Evolutionary conservation across 1,140 invertebrate species (phyloP).

Genomic region (Drosophila obscura): DNA sequence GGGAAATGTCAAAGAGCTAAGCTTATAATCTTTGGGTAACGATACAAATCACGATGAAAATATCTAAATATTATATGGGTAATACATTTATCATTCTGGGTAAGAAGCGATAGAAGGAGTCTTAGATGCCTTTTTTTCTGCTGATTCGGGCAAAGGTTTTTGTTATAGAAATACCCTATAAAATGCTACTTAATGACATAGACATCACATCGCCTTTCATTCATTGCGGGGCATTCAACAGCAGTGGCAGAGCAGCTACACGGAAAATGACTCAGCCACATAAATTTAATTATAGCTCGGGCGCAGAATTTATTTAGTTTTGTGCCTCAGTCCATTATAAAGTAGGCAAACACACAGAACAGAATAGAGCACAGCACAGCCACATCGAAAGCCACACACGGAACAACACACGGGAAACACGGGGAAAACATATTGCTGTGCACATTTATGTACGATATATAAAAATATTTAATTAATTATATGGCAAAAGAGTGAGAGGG

Average conservation of each 20-base stretch:
- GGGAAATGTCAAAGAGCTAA: no score
- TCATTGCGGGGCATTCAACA: slow-evolving; percentile 1
- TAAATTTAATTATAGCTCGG: slow-evolving; percentile 78
- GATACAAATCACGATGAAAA: no score
- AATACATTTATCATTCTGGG: no score
- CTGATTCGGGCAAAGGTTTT: no score
- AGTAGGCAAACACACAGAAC: slow-evolving; percentile 41
- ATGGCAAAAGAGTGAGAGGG: no score
- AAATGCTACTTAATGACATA: slow-evolving; percentile 54
- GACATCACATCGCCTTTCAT: slow-evolving; percentile 25
- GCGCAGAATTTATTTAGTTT: slow-evolving; percentile 78
- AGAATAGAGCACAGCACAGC: not conserved
- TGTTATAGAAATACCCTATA: not conserved
- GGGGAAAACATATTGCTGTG: not conserved
- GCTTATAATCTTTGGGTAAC: no score
- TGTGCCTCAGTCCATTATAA: slow-evolving; percentile 66
- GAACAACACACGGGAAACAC: no score
- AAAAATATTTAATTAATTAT: slow-evolving; percentile 79
- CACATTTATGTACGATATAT: slow-evolving; percentile 19
- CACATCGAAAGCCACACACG: slow-evolving; percentile 3
- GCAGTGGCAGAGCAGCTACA: slow-evolving; percentile 45
- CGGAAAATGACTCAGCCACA: slow-evolving; percentile 70
- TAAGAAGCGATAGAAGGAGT: no score
- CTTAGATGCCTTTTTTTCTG: no score
- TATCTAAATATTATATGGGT: no score